Percentiles rank a stretch among this genome's conserved stretches.
phyloP scores from a whole-genome alignment of 2,888 invertebrate species.

The Hirudinaria manillensis region DNA sequence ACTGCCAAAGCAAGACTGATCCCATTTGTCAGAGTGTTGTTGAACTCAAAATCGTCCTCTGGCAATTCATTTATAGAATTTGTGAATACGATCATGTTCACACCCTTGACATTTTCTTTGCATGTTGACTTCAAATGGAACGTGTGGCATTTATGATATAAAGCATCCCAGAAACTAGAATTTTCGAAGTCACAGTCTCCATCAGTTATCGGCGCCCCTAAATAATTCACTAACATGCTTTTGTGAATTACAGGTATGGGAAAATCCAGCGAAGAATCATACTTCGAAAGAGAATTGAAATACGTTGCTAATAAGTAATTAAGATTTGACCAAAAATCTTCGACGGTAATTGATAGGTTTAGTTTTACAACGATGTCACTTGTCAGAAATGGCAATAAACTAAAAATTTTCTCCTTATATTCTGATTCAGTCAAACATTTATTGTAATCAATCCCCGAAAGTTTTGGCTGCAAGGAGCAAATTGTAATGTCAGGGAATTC shows the following conservation, averaged over 20 bases:
- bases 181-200: background rate
- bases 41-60: background rate
- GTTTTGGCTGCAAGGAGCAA: slow-evolving; percentile 14
- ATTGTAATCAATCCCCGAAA: background rate
- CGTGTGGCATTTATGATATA: slow-evolving; percentile 23
- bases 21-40: background rate
- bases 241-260: background rate
- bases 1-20: background rate
- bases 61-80: slow-evolving; percentile 14
- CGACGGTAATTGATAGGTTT: background rate
- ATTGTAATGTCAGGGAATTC: slow-evolving; percentile 17
- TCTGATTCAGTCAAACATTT: background rate
- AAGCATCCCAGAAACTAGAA: slow-evolving; percentile 14
- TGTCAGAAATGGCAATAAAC: background rate
- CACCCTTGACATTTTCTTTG: background rate
- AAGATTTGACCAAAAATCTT: background rate
- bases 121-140: background rate
- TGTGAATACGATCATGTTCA: slow-evolving; percentile 6
- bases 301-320: background rate
- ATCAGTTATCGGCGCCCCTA: background rate
- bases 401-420: background rate
- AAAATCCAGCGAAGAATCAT: background rate
- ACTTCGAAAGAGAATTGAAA: slow-evolving; percentile 1
- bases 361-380: background rate
- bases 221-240: background rate